phyloP scores from a whole-genome alignment of 2,113 vertebrate species.

The Accipiter virgatus region DNA sequence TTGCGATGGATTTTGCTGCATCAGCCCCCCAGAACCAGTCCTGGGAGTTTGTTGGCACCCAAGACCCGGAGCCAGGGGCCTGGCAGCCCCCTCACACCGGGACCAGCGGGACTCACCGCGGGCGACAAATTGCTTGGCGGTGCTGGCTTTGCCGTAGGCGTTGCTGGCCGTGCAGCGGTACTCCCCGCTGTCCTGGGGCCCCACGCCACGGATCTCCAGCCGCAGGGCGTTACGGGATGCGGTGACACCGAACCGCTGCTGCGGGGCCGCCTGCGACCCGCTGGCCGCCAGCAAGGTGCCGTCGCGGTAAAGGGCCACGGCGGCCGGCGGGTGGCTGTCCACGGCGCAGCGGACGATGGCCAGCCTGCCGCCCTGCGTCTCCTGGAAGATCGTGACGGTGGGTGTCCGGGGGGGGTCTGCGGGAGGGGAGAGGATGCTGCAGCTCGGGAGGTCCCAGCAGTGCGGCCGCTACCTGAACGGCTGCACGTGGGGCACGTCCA shows the following conservation, averaged over 20 bases:
- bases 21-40: background rate
- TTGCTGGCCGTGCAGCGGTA: constrained; percentile 69
- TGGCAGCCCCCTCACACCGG: rapidly evolving
- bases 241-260: background rate
- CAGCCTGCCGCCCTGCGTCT: constrained; percentile 36
- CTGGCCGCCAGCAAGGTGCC: constrained; percentile 43
- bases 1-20: rapidly evolving
- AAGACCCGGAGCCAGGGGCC: background rate
- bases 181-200: constrained; percentile 24
- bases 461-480: background rate
- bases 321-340: constrained; percentile 68
- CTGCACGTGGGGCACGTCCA: background rate
- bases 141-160: background rate
- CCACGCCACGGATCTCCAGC: constrained; percentile 58
- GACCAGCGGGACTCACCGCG: constrained; percentile 21
- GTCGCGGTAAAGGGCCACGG: background rate
- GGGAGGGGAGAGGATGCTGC: background rate
- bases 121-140: background rate
- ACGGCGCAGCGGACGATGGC: constrained; percentile 63
- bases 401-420: constrained; percentile 67
- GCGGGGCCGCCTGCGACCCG: background rate
- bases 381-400: constrained; percentile 60
- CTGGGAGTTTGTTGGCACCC: rapidly evolving
- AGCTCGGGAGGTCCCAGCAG: rapidly evolving
- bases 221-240: constrained; percentile 58